Evolutionary conservation across 2,113 vertebrate species (phyloP).

Genomic region (Cyprinus carpio): DNA sequence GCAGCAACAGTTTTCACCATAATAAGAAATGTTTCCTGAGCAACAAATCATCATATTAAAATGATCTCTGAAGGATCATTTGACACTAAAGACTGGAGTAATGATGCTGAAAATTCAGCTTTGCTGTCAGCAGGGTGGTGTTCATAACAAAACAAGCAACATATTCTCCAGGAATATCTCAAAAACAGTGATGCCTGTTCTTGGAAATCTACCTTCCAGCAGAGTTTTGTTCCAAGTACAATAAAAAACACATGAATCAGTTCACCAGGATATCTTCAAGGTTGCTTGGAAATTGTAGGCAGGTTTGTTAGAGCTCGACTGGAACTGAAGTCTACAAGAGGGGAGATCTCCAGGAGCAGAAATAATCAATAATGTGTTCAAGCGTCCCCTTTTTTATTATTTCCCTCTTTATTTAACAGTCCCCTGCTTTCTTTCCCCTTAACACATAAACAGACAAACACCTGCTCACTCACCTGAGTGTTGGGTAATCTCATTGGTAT

Average conservation of each 20-base stretch:
- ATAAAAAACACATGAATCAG: slow-evolving; percentile 2
- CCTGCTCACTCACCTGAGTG: slow-evolving; percentile 31
- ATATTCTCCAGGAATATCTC: neutral
- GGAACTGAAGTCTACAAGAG: neutral
- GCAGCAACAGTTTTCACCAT: neutral
- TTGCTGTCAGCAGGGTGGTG: neutral
- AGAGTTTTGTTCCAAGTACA: neutral
- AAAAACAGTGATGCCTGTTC: slow-evolving; percentile 6
- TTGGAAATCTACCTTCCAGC: slow-evolving; percentile 3
- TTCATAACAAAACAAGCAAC: neutral
- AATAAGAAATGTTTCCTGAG: neutral
- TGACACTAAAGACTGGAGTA: neutral
- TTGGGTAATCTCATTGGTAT: slow-evolving; percentile 43
- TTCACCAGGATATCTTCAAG: neutral
- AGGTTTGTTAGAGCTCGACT: slow-evolving; percentile 9
- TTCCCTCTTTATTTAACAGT: neutral
- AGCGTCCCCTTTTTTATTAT: neutral
- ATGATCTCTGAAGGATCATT: neutral
- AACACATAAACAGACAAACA: slow-evolving; percentile 13
- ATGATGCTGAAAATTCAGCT: neutral
- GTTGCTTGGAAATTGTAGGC: slow-evolving; percentile 12
- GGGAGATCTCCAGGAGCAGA: slow-evolving; percentile 6
- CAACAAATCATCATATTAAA: neutral
- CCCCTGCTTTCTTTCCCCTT: slow-evolving; percentile 4
- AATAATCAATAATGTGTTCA: slow-evolving; percentile 7